Conservation (phyloP, 2,888 invertebrate genomes). For the Pherbina coryleti region DNA sequence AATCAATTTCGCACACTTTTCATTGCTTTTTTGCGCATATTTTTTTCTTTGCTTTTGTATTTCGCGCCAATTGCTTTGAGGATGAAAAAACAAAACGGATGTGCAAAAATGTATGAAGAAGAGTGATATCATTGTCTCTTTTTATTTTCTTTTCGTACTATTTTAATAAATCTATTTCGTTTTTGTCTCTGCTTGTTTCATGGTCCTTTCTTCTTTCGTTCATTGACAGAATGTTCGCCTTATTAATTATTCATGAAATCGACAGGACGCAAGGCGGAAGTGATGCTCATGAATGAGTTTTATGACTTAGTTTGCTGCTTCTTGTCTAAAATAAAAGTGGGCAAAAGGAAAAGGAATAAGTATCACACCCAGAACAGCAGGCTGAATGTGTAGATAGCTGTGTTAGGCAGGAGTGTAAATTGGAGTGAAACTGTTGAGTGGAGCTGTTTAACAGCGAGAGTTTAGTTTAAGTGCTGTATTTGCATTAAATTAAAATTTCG, state of each 20-base stretch:
- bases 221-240: constrained; percentile 42
- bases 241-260: constrained; percentile 49
- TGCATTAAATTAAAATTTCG: too few species aligned
- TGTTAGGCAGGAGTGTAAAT: not conserved
- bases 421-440: not conserved
- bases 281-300: constrained; percentile 35
- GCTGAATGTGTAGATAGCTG: not conserved
- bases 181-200: not conserved
- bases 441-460: not conserved
- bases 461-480: not conserved
- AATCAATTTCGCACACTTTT: not conserved
- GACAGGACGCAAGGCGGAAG: constrained; percentile 41
- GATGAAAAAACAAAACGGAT: not conserved
- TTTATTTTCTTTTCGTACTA: not conserved
- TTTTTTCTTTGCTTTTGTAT: not conserved
- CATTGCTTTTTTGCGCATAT: not conserved
- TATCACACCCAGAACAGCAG: not conserved
- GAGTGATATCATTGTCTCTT: not conserved
- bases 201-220: constrained; percentile 3
- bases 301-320: constrained; percentile 20
- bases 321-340: not conserved
- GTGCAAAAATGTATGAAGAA: not conserved
- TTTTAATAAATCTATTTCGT: not conserved
- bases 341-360: not conserved
- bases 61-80: not conserved